A percentile compares a stretch with the other conserved stretches of the same genome.
These are phyloP conservation scores for Bursaphelenchus mucronatus DNA, from an alignment of 1,140 invertebrate genomes.

Conservation along the genomic window DNA sequence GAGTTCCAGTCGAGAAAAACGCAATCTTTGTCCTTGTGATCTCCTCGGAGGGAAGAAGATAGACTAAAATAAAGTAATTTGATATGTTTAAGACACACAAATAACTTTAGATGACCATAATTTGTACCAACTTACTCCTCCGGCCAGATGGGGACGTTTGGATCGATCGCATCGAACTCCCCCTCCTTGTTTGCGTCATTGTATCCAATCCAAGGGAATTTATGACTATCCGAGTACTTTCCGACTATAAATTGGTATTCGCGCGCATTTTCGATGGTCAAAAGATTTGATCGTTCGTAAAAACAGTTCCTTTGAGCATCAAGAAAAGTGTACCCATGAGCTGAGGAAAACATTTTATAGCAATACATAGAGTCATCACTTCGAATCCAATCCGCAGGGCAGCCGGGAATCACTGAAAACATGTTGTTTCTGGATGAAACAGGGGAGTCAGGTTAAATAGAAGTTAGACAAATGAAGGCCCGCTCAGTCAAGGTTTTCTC, in stretches of 20 bases:
- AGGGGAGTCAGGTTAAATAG: not conserved
- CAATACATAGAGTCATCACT: constrained; percentile 22
- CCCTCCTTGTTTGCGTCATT: constrained; percentile 37
- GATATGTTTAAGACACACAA: too few relatives aligned
- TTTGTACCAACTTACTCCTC: constrained; percentile 30
- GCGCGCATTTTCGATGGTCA: constrained; percentile 29
- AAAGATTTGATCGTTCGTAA: constrained; percentile 38
- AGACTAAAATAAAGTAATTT: not conserved
- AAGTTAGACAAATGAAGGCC: too few relatives aligned
- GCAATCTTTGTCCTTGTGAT: constrained; percentile 37
- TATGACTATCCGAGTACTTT: constrained; percentile 28
- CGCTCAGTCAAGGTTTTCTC: too few relatives aligned
- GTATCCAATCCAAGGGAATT: constrained; percentile 45
- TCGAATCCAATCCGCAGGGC: constrained; percentile 37
- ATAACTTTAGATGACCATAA: constrained; percentile 2
- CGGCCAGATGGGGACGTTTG: constrained; percentile 38
- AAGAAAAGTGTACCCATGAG: constrained; percentile 24
- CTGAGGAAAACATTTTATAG: constrained; percentile 32
- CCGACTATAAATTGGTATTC: constrained; percentile 39
- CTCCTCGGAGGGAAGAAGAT: not conserved
- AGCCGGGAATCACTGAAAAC: constrained; percentile 21
- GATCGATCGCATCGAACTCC: constrained; percentile 32
- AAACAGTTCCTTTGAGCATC: constrained; percentile 40
- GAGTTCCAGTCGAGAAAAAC: constrained; percentile 43
- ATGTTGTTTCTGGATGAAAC: not conserved